Base-by-base conservation (phyloP, 2,888 invertebrate genomes). In the Dysmachus trigonus region DNA sequence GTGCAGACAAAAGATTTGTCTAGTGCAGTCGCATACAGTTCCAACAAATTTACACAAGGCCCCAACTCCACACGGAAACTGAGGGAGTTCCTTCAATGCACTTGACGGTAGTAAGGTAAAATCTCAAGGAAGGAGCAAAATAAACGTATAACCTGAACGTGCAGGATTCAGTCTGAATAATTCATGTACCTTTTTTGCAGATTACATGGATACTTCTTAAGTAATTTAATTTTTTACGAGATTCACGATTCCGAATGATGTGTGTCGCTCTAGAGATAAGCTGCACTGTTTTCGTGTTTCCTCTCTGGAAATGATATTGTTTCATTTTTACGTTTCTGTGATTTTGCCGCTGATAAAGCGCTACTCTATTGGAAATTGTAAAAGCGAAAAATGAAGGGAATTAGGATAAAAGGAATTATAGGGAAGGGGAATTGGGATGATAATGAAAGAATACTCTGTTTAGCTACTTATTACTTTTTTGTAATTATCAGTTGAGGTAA, bases 201-300 rank as follows among this genome's bases (percentile, higher is more conserved):
- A 87, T 87, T 87, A 87, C 87, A 76, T 85, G 53, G 85, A 77
- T 62, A 82, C 86, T 86, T 87, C 79, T 76, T 76, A 38, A 35
- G 87, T 87, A 86, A 87, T 86, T 87, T 85, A 87, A 86, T 87
- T 87, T 82, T 86, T 87, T 86, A 41, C 86, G 71, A 86, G 86
- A 22, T 31, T 35, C 35, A 71, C 22, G 35, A 35, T 33, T 62
- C 35, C 35, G 35, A 82, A n/a, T 81, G 81, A 51, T 35, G 38
- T 38, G 31, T 82, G 79, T 38, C 76, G 76, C 38, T 47, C 30
- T 79, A 30, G 47, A 79, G 51, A 51, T 79, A 27, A 79, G 51
- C 15, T 79, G n/a, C 76, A 62, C 62, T 62, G 22, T 47, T 27
- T 62, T 62, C 62, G 62, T 62, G 27, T 22, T 62, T 62, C 62